These are phyloP conservation scores for Chaenogobius annularis DNA, from an alignment of 2,113 vertebrate species.

Conservation along the genomic window DNA sequence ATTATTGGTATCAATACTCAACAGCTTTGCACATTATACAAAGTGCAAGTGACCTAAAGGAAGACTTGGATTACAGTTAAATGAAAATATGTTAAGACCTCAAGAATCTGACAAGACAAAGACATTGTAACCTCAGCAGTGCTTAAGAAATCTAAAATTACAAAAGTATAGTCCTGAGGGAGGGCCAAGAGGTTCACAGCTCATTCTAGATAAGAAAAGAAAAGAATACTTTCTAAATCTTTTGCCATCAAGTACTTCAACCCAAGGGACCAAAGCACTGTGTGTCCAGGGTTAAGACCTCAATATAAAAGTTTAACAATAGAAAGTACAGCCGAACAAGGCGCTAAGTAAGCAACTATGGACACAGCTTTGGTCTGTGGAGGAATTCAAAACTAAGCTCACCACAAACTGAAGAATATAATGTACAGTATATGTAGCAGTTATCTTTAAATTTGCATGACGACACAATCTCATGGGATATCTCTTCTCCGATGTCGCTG, in stretches of 20 bases:
- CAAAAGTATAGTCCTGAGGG: not conserved
- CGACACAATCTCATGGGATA: not conserved
- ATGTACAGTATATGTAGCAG: not conserved
- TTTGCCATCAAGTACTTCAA: not conserved
- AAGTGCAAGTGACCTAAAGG: not conserved
- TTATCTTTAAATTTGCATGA: not conserved
- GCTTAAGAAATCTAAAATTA: not conserved
- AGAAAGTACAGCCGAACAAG: conserved; percentile 21
- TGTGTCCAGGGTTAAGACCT: conserved; percentile 16
- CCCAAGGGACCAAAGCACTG: conserved; percentile 12
- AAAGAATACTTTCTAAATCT: not conserved
- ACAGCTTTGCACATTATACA: too few species aligned
- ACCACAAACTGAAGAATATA: not conserved
- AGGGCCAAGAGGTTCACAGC: not conserved
- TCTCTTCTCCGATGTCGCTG: not conserved
- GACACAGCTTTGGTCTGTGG: conserved; percentile 3
- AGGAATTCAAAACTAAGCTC: conserved; percentile 14
- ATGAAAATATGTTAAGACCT: not conserved
- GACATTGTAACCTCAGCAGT: not conserved
- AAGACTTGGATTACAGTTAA: not conserved
- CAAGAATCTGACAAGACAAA: not conserved
- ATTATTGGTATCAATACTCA: too few species aligned
- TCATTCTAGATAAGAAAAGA: not conserved
- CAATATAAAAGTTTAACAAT: conserved; percentile 14
- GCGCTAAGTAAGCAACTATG: conserved; percentile 11